phyloP scores from a whole-genome alignment of 2,113 vertebrate species.

The Entelurus aequoreus region DNA sequence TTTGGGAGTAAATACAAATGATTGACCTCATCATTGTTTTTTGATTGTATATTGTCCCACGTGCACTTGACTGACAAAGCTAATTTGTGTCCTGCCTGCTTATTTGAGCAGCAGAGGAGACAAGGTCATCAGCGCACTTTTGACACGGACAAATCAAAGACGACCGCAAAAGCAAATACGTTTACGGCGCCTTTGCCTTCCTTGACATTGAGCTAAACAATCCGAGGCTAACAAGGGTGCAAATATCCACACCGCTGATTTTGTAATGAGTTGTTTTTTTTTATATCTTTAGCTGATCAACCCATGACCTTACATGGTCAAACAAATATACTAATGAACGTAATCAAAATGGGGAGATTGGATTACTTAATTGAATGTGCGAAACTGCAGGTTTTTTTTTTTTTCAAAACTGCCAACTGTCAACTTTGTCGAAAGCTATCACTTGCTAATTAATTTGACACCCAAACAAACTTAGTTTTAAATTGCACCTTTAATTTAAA shows the following conservation, averaged over 20 bases:
- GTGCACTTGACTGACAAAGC: conserved; percentile 71
- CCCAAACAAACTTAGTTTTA: too few relatives aligned
- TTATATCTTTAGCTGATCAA: conserved; percentile 54
- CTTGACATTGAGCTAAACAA: conserved; percentile 67
- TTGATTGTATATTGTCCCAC: conserved; percentile 73
- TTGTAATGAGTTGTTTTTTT: conserved; percentile 63
- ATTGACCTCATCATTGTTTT: conserved; percentile 76
- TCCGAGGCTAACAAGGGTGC: conserved; percentile 60
- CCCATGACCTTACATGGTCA: conserved; percentile 67
- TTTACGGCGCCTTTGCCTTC: conserved; percentile 56
- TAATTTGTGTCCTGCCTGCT: conserved; percentile 66
- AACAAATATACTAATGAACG: conserved; percentile 61
- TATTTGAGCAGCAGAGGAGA: conserved; percentile 49
- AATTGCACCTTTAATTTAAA: too few relatives aligned
- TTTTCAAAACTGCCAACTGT: conserved; percentile 15
- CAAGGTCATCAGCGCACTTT: conserved; percentile 67
- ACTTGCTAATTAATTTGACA: too few relatives aligned
- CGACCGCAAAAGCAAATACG: conserved; percentile 63
- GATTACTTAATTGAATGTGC: conserved; percentile 61
- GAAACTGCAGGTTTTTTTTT: conserved; percentile 33
- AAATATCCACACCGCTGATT: conserved; percentile 54
- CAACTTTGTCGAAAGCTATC: background rate
- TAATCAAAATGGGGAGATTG: conserved; percentile 58
- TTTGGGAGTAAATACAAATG: conserved; percentile 76
- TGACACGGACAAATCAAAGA: conserved; percentile 67